Base-by-base conservation (phyloP, 1,140 invertebrate genomes). In the Zophobas morio region DNA sequence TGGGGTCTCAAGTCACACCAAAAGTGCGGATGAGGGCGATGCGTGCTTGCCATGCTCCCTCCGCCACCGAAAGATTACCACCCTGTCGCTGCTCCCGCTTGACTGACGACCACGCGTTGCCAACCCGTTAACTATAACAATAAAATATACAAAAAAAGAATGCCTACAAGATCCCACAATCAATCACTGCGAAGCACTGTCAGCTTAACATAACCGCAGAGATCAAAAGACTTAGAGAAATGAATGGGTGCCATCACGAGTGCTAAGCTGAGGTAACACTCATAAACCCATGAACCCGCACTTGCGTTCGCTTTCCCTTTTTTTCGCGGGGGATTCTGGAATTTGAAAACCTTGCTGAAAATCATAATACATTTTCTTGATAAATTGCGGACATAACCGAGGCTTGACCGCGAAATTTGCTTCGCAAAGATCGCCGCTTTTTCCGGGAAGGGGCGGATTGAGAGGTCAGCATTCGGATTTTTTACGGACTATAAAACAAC, bases 11-110 rank as follows among this genome's bases (percentile, higher is more conserved):
- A 47, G 49, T 72, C 37, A 51, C 53, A 77, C 53, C 70, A 63
- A 77, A 71, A 77, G 66, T 72, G 60, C 46, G 57, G 75, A 76
- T 76, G 75, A 73, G 47, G 49, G 71, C 54, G 71, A 73, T 73
- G 71, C 54, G 71, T 73, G 49, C 37, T 54, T 73, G 60, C 60
- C 39, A 66, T 66, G 60, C 60, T 42, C 39, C 33, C 60, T 66
- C 60, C 42, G 60, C 42, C 60, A 66, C 60, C 60, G 20, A 66
- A 66, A 66, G 60, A 66, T 66, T 42, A 66, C 54, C 70, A 72
- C 70, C 70, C 70, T 36, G 36, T 33, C 32, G 3, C 6, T 73
- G 49, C 54, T 32, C 71, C 54, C 47, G 33, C 6, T 72, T 72
- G 70, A 39, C 46, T 36, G 51, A 72, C 51, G 70, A 72, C 46